Conservation (phyloP, 37 sponge, comb jelly and placozoan genomes). For the Haliclona indistincta region DNA sequence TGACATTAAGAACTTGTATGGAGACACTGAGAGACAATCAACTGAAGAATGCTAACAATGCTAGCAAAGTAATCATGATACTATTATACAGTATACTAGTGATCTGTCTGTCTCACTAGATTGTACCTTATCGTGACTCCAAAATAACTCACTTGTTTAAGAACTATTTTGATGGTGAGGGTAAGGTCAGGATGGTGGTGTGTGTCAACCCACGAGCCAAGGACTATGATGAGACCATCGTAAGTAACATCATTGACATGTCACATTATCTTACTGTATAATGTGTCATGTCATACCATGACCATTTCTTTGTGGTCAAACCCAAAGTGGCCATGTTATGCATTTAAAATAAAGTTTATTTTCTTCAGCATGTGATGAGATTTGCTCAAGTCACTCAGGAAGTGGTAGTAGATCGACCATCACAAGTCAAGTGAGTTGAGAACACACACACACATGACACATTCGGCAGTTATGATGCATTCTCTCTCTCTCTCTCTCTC, state of each 20-base stretch:
- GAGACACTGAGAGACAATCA: slow-evolving; percentile 96
- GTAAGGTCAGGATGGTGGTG: slow-evolving; percentile 94
- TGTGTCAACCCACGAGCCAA: slow-evolving; percentile 87
- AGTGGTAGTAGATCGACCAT: slow-evolving; percentile 78
- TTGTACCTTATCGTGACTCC: slow-evolving; percentile 98
- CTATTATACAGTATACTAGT: too few species aligned
- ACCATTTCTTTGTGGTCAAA: too few species aligned
- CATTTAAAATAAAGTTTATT: background rate
- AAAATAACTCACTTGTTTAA: slow-evolving; percentile 97
- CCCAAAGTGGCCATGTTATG: too few species aligned
- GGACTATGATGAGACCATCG: slow-evolving; percentile 96
- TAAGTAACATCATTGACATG: too few species aligned
- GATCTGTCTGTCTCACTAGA: slow-evolving; percentile 42
- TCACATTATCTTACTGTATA: too few species aligned
- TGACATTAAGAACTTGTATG: slow-evolving; percentile 94
- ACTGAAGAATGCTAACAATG: too few species aligned
- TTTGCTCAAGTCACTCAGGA: slow-evolving; percentile 99
- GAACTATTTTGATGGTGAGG: slow-evolving; percentile 98
- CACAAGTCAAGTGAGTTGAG: slow-evolving; percentile 39
- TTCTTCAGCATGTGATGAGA: slow-evolving; percentile 90
- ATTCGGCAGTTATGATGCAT: too few species aligned
- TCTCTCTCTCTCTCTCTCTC: background rate
- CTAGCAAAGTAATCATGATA: too few species aligned
- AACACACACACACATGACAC: too few species aligned
- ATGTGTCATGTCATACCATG: too few species aligned